Conservation (phyloP, 2,888 invertebrate species). For the Andrena trimmerana region DNA sequence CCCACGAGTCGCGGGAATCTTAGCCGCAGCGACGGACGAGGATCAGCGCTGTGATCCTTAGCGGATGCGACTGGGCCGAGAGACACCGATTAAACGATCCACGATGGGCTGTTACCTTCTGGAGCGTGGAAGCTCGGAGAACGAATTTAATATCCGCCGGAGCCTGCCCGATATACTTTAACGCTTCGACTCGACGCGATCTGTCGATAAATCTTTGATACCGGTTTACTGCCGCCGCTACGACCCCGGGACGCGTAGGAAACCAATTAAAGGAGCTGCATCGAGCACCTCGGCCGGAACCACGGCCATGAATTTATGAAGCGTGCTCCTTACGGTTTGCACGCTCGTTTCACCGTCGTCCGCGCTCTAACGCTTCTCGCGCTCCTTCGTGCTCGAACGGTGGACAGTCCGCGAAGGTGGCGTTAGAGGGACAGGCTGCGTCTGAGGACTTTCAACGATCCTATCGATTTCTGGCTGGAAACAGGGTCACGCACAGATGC, state of each 20-base stretch:
- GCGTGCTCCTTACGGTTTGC: constrained; percentile 48
- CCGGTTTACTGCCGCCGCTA: constrained; percentile 37
- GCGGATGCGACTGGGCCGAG: not conserved
- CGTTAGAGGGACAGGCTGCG: not conserved
- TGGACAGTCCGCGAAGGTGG: not conserved
- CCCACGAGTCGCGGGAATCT: constrained; percentile 1
- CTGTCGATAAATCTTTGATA: constrained; percentile 55
- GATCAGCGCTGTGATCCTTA: not conserved
- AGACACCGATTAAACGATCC: not conserved
- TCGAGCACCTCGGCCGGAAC: constrained; percentile 48
- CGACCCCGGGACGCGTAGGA: constrained; percentile 52
- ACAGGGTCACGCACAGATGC: constrained; percentile 68
- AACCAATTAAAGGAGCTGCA: constrained; percentile 60
- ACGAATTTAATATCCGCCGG: constrained; percentile 12
- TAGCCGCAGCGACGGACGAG: not conserved
- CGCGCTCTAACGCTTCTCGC: constrained; percentile 24
- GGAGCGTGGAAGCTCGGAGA: constrained; percentile 6
- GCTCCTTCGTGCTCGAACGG: not conserved
- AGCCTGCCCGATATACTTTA: not conserved
- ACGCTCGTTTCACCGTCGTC: constrained; percentile 31
- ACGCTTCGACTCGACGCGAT: constrained; percentile 30
- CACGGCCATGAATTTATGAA: constrained; percentile 58
- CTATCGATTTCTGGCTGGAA: constrained; percentile 60
- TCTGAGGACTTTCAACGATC: constrained; percentile 32
- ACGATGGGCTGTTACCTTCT: not conserved